These are phyloP conservation scores for Hypanus sabinus DNA, from an alignment of 2,113 vertebrate species.

Conservation along the genomic window DNA sequence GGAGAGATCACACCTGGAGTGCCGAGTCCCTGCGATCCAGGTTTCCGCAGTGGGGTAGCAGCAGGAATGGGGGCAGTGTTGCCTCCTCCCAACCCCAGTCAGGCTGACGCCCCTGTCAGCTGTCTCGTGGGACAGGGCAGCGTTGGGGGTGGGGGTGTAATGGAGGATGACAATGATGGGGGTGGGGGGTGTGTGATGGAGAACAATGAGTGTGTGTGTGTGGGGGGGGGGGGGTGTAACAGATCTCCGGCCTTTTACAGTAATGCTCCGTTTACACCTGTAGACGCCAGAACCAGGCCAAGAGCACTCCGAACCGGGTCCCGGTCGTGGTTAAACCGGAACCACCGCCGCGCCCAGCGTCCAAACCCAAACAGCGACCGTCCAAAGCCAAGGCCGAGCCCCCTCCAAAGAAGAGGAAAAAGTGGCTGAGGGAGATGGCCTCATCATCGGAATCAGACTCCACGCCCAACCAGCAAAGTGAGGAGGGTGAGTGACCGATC, in stretches of 20 bases:
- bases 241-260: not conserved
- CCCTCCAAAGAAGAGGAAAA: constrained; percentile 85
- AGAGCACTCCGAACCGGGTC: constrained; percentile 42
- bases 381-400: constrained; percentile 78
- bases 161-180: rapidly evolving
- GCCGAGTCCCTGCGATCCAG: too few relatives aligned
- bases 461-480: constrained; percentile 71
- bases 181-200: too few relatives aligned
- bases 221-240: too few relatives aligned
- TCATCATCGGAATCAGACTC: constrained; percentile 77
- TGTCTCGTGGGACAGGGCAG: not conserved
- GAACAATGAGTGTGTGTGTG: not conserved
- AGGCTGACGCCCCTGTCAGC: not conserved
- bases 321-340: constrained; percentile 35
- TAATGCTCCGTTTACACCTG: not conserved
- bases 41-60: too few relatives aligned
- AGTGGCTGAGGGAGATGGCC: constrained; percentile 75
- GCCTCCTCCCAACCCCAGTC: too few relatives aligned
- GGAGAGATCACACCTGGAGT: too few relatives aligned
- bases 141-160: too few relatives aligned
- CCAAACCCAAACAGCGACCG: constrained; percentile 56
- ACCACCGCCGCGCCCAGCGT: constrained; percentile 36
- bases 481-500: constrained; percentile 61
- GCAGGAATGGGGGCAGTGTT: not conserved
- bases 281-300: constrained; percentile 57